phyloP scores from a whole-genome alignment of 2,888 invertebrate genomes.

The Drosophila neonasuta region DNA sequence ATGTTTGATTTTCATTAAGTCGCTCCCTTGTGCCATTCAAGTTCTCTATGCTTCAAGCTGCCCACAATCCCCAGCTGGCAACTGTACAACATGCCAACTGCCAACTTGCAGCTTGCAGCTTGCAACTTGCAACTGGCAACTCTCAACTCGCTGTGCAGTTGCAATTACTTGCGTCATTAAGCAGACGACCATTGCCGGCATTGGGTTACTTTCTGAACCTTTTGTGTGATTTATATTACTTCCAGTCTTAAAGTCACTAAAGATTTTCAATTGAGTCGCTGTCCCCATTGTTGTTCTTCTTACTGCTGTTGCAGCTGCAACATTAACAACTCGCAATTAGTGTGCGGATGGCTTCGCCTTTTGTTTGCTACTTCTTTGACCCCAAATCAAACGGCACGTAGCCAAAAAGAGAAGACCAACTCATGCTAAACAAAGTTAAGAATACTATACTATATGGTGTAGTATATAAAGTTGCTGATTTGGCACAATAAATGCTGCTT shows the following conservation, averaged over 20 bases:
- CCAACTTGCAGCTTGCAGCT: conserved; percentile 39
- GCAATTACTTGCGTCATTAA: conserved; percentile 74
- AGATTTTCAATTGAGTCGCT: conserved; percentile 59
- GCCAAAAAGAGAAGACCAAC: conserved; percentile 36
- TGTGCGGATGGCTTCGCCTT: conserved; percentile 34
- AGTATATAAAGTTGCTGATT: conserved; percentile 11
- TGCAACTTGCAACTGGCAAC: conserved; percentile 37
- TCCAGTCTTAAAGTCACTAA: conserved; percentile 66
- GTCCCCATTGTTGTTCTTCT: conserved; percentile 10
- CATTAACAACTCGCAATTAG: conserved; percentile 58
- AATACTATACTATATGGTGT: neutral
- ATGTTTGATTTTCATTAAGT: conserved; percentile 77
- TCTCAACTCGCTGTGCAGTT: conserved; percentile 44
- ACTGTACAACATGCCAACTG: conserved; percentile 33
- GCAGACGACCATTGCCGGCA: conserved; percentile 54
- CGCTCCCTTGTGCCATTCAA: conserved; percentile 52
- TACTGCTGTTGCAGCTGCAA: conserved; percentile 45
- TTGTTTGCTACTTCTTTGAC: conserved; percentile 29
- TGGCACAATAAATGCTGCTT: conserved; percentile 9
- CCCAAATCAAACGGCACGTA: conserved; percentile 51
- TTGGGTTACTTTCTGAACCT: conserved; percentile 65
- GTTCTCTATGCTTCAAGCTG: conserved; percentile 31
- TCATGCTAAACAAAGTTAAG: conserved; percentile 25
- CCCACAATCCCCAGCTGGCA: conserved; percentile 46
- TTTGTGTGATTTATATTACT: conserved; percentile 75